A percentile compares a stretch with the other conserved stretches of the same genome.
Conservation (phyloP, 2,113 vertebrate genomes). For the Neolamprologus caudopunctatus region DNA sequence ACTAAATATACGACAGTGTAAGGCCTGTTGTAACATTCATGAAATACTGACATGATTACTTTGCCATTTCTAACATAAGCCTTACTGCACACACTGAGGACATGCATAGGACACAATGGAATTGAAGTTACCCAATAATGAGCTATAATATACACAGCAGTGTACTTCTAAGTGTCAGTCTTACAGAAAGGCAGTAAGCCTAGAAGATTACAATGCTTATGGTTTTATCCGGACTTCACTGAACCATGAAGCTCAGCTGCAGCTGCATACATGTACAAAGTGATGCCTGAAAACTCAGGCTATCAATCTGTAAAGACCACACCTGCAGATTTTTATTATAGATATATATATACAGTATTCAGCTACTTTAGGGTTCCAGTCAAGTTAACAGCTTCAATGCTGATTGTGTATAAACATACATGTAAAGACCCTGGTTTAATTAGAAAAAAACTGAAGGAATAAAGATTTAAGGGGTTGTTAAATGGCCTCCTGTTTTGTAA, state of each 20-base stretch:
- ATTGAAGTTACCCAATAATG: conserved; percentile 14
- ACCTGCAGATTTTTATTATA: not conserved
- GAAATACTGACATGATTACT: conserved; percentile 34
- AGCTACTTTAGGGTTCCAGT: conserved; percentile 21
- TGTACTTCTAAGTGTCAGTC: not conserved
- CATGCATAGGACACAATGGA: not conserved
- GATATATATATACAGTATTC: not conserved
- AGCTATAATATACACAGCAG: not conserved
- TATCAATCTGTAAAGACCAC: not conserved
- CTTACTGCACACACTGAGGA: conserved; percentile 19
- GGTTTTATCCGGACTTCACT: not conserved
- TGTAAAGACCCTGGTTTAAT: conserved; percentile 13
- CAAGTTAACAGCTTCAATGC: conserved; percentile 35
- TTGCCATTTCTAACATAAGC: conserved; percentile 27
- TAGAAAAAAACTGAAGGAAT: not conserved
- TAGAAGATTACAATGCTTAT: not conserved
- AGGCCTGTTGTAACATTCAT: conserved; percentile 63
- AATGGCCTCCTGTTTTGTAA: conserved; percentile 96
- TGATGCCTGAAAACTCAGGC: conserved; percentile 16
- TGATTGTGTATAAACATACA: conserved; percentile 10
- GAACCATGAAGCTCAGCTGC: not conserved
- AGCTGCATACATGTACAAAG: conserved; percentile 15
- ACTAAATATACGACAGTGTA: conserved; percentile 21
- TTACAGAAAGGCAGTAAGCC: not conserved
- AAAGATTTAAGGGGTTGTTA: conserved; percentile 54